Base-by-base conservation (phyloP, 2,888 invertebrate species). In the Drosophila paucipuncta region DNA sequence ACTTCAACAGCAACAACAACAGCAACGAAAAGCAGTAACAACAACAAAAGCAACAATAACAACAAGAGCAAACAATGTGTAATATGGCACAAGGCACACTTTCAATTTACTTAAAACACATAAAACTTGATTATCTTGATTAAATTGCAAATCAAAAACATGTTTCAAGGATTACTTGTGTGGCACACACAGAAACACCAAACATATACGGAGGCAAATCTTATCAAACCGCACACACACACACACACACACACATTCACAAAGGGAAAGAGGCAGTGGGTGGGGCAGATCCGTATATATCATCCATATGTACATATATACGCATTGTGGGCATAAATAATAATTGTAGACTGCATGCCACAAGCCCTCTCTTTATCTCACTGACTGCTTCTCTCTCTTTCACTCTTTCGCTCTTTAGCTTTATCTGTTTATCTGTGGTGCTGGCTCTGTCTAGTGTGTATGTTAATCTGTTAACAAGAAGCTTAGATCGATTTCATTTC, bases 111-210 rank as follows among this genome's bases (percentile, higher is more conserved):
- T 81, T 78, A 82, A 80, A 86, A 90, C 91, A 90, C 89, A 87
- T 89, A 88, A 89, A 90, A 88, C 88, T 90, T 88, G 91, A 88
- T 88, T 88, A 88, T 90, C 91, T 88, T 91, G 91, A 88, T 88
- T 91, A 91, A 90, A 88, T 88, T 88, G 88, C 88, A 88, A 90
- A 88, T 91, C 88, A 90, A 88, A 91, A 91, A 83, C 88, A 88
- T 91, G 88, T 83, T 88, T 91, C 88, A 91, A 89, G 91, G 91
- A 88, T 88, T 88, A 88, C 85, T 84, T 80, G 75, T 80, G 76
- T 67, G 77, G 61, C 74, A 62, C 61, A 71, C 57, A 64, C 47
- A 69, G 55, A 63, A 64, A 67, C 50, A 52, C 41, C 11, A 64
- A 64, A 66, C 62, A 64, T 64, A 60, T 28, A 67, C 47, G 39